phyloP scores from a whole-genome alignment of 2,888 invertebrate genomes.

The Apodemia mormo region DNA sequence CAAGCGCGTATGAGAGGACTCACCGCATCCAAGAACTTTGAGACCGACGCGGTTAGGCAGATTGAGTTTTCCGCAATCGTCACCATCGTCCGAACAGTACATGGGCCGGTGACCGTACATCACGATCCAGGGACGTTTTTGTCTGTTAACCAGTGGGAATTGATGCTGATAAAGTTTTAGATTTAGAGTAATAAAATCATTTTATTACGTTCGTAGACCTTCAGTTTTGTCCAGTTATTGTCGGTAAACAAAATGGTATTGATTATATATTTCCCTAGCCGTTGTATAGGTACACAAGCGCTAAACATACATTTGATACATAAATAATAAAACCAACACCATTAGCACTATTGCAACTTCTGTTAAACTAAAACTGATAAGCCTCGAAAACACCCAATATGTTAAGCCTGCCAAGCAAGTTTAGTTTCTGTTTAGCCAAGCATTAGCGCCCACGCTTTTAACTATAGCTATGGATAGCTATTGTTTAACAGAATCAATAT shows the following conservation, averaged over 20 bases:
- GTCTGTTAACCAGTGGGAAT: constrained; percentile 45
- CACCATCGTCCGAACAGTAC: constrained; percentile 90
- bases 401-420: background rate
- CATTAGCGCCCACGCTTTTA: no score
- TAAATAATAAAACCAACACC: background rate
- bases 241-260: background rate
- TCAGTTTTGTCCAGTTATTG: background rate
- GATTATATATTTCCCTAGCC: no score
- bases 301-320: background rate
- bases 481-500: no score
- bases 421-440: background rate
- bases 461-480: no score
- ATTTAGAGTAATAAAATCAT: background rate
- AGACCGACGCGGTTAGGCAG: constrained; percentile 83
- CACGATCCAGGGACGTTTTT: constrained; percentile 88
- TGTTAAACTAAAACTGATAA: background rate
- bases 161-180: background rate
- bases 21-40: constrained; percentile 79
- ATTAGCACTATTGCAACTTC: background rate
- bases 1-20: constrained; percentile 34
- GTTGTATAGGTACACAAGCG: background rate
- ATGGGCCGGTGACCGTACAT: constrained; percentile 90
- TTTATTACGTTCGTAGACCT: background rate
- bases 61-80: constrained; percentile 85
- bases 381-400: background rate